Conservation (phyloP, 2,797 vertebrate genomes). For the Anguilla pacifica region DNA sequence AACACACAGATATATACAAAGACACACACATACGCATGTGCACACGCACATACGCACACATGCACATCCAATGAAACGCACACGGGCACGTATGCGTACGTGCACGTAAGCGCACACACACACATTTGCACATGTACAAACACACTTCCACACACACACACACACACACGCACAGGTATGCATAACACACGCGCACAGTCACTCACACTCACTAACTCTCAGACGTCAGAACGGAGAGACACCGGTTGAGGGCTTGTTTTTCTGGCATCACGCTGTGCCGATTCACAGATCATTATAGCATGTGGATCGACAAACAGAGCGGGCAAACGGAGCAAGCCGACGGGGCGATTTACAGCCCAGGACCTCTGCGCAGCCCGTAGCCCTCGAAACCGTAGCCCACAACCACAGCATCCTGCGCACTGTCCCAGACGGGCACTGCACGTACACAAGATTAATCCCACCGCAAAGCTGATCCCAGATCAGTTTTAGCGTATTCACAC, state of each 20-base stretch:
- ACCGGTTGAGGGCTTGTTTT: constrained; percentile 53
- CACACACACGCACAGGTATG: background rate
- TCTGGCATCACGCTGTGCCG: constrained; percentile 55
- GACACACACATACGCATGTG: constrained; percentile 23
- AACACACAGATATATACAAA: constrained; percentile 21
- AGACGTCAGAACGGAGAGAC: constrained; percentile 30
- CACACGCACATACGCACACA: constrained; percentile 33
- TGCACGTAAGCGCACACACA: background rate
- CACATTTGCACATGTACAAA: background rate
- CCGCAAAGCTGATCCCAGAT: background rate
- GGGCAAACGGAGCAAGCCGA: constrained; percentile 12
- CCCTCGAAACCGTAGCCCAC: too few relatives aligned
- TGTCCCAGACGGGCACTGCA: background rate
- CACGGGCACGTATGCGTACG: background rate
- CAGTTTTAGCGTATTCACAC: background rate
- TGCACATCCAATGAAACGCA: constrained; percentile 18
- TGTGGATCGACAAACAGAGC: background rate
- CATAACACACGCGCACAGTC: background rate
- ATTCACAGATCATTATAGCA: background rate
- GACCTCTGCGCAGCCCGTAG: background rate
- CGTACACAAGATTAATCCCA: background rate
- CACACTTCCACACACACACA: constrained; percentile 29
- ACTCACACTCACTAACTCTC: constrained; percentile 31
- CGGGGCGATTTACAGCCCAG: background rate
- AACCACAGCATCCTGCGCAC: too few relatives aligned